Evolutionary conservation across 2,113 vertebrate species (phyloP).

Genomic region (Rallus limicola): DNA sequence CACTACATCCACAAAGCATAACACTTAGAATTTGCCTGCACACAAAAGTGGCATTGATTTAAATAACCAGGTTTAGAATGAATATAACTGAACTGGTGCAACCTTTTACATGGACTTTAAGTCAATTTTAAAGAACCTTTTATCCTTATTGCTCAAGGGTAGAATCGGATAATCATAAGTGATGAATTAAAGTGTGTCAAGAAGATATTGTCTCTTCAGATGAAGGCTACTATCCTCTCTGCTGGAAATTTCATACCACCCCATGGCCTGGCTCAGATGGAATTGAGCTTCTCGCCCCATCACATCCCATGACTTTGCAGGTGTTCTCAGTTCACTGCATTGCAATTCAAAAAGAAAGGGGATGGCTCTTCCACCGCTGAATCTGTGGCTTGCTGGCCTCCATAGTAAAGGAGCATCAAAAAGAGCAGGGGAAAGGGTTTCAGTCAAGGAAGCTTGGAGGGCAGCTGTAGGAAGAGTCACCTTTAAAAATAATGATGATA

Average conservation of each 20-base stretch:
- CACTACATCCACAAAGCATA: not conserved
- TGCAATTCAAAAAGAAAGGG: not conserved
- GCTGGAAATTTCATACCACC: not conserved
- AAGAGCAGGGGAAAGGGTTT: not conserved
- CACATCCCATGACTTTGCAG: not conserved
- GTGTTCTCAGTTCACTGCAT: not conserved
- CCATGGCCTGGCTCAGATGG: not conserved
- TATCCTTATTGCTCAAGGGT: conserved; percentile 10
- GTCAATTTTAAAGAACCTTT: conserved; percentile 35
- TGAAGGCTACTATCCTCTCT: not conserved
- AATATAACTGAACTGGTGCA: conserved; percentile 28
- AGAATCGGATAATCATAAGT: conserved; percentile 35
- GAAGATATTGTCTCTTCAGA: conserved; percentile 9
- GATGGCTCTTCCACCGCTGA: not conserved
- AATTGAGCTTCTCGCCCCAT: not conserved
- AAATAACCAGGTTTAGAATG: conserved; percentile 49
- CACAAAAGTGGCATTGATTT: conserved; percentile 32
- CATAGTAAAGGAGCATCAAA: not conserved
- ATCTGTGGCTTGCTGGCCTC: not conserved
- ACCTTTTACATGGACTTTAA: not conserved
- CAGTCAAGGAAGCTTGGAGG: not conserved
- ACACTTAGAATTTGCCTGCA: conserved; percentile 25
- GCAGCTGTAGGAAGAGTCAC: not conserved
- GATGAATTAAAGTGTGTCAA: conserved; percentile 28
- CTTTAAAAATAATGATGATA: not conserved